Evolutionary conservation across 2,888 invertebrate genomes (phyloP).

Genomic region (Catocala fraxini): DNA sequence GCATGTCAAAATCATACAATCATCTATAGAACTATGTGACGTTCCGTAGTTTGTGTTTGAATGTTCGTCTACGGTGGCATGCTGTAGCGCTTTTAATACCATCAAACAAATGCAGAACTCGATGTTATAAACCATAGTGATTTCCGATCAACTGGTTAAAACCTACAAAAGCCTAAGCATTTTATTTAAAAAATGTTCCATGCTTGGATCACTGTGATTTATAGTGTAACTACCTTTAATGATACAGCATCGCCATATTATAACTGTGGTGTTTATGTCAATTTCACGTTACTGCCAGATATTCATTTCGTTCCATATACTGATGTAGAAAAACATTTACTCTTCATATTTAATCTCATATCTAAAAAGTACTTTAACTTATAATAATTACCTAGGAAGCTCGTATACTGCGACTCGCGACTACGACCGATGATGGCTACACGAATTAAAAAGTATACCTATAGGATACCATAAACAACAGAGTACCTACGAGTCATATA

Average conservation of each 20-base stretch:
- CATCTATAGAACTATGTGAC: constrained; percentile 21
- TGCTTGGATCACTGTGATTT: neutral
- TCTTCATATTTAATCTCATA: constrained; percentile 18
- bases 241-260: constrained; percentile 25
- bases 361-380: neutral
- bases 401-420: neutral
- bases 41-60: constrained; percentile 28
- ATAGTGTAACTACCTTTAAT: neutral
- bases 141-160: too few species aligned
- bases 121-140: constrained; percentile 3
- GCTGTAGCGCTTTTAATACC: constrained; percentile 31
- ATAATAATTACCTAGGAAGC: neutral
- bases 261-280: constrained; percentile 18
- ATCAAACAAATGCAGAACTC: neutral
- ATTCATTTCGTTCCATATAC: constrained; percentile 16
- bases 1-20: constrained; percentile 57
- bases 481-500: too few species aligned
- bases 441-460: neutral
- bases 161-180: too few species aligned
- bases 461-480: too few species aligned
- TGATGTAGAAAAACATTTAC: constrained; percentile 9
- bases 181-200: neutral
- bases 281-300: constrained; percentile 25
- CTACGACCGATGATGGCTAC: neutral
- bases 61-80: constrained; percentile 39